Percentiles rank a stretch among this genome's conserved stretches.
Conservation (phyloP, 2,113 vertebrate species). For the Rhea americana region DNA sequence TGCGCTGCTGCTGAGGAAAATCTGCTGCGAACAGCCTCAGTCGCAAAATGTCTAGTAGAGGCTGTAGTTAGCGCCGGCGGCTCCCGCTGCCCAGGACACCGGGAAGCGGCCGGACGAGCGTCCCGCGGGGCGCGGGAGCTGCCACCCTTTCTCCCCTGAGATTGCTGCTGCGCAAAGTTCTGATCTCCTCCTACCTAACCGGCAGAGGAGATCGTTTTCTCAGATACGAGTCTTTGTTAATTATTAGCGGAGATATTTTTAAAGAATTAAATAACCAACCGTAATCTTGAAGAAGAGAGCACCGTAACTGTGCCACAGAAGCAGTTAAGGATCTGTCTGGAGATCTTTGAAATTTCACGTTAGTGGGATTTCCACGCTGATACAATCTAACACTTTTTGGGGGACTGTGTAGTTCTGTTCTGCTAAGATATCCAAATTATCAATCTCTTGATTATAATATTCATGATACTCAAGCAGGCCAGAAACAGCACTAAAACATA, state of each 20-base stretch:
- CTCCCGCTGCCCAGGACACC: slow-evolving; percentile 2
- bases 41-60: neutral
- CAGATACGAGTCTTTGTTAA: slow-evolving; percentile 31
- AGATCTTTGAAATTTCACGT: slow-evolving; percentile 63
- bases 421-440: slow-evolving; percentile 60
- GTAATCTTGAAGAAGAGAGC: slow-evolving; percentile 15
- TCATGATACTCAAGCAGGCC: slow-evolving; percentile 43
- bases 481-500: neutral
- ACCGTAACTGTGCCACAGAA: slow-evolving; percentile 9
- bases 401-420: slow-evolving; percentile 34
- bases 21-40: neutral
- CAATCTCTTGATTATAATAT: slow-evolving; percentile 64
- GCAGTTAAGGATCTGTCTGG: slow-evolving; percentile 65
- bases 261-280: neutral
- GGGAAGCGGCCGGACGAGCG: slow-evolving; percentile 10
- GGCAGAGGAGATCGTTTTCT: slow-evolving; percentile 16
- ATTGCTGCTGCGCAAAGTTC: neutral
- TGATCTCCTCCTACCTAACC: slow-evolving; percentile 46
- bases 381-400: slow-evolving; percentile 57
- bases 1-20: neutral
- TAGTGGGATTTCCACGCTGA: slow-evolving; percentile 69
- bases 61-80: slow-evolving; percentile 6
- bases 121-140: neutral
- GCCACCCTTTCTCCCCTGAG: neutral
- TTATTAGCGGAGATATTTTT: slow-evolving; percentile 29